Evolutionary conservation across 2,888 invertebrate species (phyloP), one percentile per base, ranked within the genome.

Genomic region (Lapara coniferarum): DNA sequence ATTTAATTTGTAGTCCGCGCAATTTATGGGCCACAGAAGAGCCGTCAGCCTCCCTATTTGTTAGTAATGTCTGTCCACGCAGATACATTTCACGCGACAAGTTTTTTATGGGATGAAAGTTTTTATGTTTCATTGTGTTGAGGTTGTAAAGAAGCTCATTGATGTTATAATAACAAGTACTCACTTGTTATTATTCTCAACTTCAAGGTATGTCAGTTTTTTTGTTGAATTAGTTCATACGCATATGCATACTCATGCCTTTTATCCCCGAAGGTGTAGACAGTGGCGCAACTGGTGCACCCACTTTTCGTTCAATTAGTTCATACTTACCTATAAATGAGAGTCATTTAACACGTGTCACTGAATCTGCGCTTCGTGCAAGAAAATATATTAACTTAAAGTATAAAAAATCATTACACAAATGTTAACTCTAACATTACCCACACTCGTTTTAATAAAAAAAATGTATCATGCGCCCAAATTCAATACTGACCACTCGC

Each of bases 1-100:
- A 93, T 93, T 93, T 92, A 92, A 93, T 93, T 93, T 92, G 92
- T 91, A 89, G 87, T 87, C 88, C 81, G 86, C 89, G 82, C 89
- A 92, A 93, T 92, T 92, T 92, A 92, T 91, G 88, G 88, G 84
- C 83, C 80, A 77, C 87, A 86, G 88, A 89, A 89, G 88, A 87
- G 88, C 87, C 84, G 87, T 85, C 88, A 86, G 87, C 83, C 82
- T 79, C 80, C 79, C 80, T 85, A 85, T 86, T 87, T 85, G 88
- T 86, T 86, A 84, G 83, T 85, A 83, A 85, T 75, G 76, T 73
- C 71, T 69, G 30, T 56, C 69, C 71, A 68, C 71, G 73, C 73
- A 71, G 72, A 75, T 72, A 73, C 69, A 70, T 71, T 74, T 73
- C 71, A 72, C 67, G 71, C 70, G 55, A 63, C 66, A 52, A 51